A percentile compares a stretch with the other conserved stretches of the same genome.
Conservation (phyloP, 2,113 vertebrate genomes). For the Trichechus manatus region DNA sequence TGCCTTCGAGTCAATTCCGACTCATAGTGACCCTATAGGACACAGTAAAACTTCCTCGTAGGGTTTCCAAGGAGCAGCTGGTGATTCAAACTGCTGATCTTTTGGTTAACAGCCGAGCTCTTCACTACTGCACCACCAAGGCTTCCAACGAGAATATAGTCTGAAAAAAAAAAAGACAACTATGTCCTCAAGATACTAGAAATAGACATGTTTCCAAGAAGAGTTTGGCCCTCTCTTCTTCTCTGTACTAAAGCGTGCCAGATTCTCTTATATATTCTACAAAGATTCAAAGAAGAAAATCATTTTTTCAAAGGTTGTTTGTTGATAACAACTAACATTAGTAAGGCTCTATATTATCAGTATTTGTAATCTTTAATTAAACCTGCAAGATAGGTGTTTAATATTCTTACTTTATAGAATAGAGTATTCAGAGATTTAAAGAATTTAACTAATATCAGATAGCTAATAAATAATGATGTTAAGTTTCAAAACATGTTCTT, state of each 20-base stretch:
- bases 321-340: background rate
- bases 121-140: too few relatives aligned
- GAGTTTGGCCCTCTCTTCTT: background rate
- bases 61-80: too few relatives aligned
- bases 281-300: background rate
- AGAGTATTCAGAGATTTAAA: background rate
- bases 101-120: too few relatives aligned
- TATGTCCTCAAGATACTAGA: background rate
- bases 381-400: background rate
- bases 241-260: background rate
- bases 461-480: background rate
- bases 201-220: background rate
- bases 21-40: too few relatives aligned
- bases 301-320: background rate
- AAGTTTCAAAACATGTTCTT: background rate
- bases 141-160: too few relatives aligned
- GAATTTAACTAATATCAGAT: background rate
- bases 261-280: background rate
- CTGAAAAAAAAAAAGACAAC: background rate
- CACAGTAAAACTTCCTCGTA: too few relatives aligned
- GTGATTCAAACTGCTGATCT: too few relatives aligned
- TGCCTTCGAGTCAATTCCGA: too few relatives aligned
- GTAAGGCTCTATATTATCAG: background rate
- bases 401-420: background rate
- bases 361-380: background rate